Evolutionary conservation across 2,888 invertebrate species (phyloP), one percentile per base, ranked within the genome.

Genomic region (Acanthosoma haemorrhoidale): DNA sequence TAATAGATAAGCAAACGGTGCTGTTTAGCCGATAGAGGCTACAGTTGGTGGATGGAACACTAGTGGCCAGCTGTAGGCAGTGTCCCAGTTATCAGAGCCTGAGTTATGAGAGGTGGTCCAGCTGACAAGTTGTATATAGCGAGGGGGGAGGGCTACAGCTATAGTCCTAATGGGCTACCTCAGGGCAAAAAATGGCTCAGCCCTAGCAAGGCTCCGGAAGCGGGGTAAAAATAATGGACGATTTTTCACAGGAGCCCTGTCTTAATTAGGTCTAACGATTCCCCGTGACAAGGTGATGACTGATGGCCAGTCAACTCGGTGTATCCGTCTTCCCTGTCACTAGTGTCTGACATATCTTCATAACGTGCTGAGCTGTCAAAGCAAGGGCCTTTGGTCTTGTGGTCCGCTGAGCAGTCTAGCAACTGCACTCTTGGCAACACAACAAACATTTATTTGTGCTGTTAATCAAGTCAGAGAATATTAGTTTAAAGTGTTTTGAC

Each of bases 251-350:
- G 69, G 72, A 59, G 70, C 57, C 39, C 71, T 69, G 51, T 70
- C 73, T 73, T 73, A 73, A 73, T 73, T 73, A 73, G 73, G 66
- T 61, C 70, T 69, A 73, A 64, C 73, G 73, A 73, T 73, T 71
- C 71, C 59, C 57, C 59, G 60, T 71, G 73, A 73, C 66, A 41
- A 39, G 58, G 21, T 31, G 71, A 72, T 73, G 73, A 73, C 51
- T 69, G 71, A 73, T 71, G 73, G 58, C 6, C n/a, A n/a, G n/a
- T n/a, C n/a, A n/a, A 11, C 41, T 15, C 16, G 21, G 29, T 39
- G 31, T 39, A 41, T 39, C 66, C 25, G 41, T 29, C 66, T 43
- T 39, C 29, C 8, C 38, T 39, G 61, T 61, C 31, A 31, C 59
- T 59, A 59, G 31, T 59, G 29, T 18, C 59, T 51, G 25, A 51